Evolutionary conservation across 2,113 vertebrate species (phyloP), one percentile per base, ranked within the genome.

Genomic region (Salvelinus namaycush): DNA sequence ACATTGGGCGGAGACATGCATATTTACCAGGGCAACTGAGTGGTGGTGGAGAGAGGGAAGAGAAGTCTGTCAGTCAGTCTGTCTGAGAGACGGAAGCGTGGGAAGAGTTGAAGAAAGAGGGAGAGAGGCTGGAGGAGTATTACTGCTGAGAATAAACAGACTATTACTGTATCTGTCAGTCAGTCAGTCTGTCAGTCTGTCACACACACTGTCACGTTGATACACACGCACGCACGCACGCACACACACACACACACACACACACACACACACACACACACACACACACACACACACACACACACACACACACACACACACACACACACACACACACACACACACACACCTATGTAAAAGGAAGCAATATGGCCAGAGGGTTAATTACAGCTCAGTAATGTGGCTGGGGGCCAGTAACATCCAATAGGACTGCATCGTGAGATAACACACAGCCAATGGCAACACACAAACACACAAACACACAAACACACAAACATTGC

Each of bases 391-490:
- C 84, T 81, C 77, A 71, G 85, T 84, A 89, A 84, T 88, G 87
- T 85, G 66, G 77, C 84, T 81, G 62, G 76, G 80, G 82, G 86
- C 72, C 75, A 68, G 74, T 82, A 75, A 81, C 87, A 87, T 70
- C 73, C 75, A 89, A 89, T 77, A 67, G 69, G 81, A 77, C 87
- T 90, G 87, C 86, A 78, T 79, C 72, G 82, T 86, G 85, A 14
- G 89, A 92, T 92, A 92, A 91, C 83, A 22, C 80, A 77, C 79
- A 65, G 75, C 72, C 86, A 86, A 84, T 87, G 87, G 87, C 87
- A 81, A 27, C n/a, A 67, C 51, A 70, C 72, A 44, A 22, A 24
- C 22, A 2, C 39, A 71, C 70, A 14, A 68, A 13, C 24, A 29
- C 5, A 14, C 70, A 69, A 68, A 67, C 31, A 24, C 24, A 24